Evolutionary conservation across 2,113 vertebrate species (phyloP).

Genomic region (Cynoglossus semilaevis): DNA sequence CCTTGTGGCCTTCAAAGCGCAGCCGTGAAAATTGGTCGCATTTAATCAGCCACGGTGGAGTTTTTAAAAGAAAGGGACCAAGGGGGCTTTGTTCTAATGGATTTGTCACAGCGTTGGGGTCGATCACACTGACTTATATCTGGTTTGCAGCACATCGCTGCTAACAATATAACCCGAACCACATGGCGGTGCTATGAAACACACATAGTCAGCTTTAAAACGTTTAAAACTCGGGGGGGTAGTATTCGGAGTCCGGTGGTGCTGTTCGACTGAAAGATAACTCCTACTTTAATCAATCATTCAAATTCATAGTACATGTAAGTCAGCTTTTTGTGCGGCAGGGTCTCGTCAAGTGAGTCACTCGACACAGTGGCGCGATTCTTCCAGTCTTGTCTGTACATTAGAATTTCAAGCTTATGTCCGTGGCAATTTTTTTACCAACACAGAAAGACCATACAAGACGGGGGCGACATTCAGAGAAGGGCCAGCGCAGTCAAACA

Average conservation of each 20-base stretch:
- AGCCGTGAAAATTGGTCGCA: slow-evolving; percentile 73
- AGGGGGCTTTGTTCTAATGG: slow-evolving; percentile 71
- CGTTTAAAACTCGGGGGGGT: not conserved
- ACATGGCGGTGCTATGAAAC: slow-evolving; percentile 51
- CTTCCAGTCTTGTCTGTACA: slow-evolving; percentile 61
- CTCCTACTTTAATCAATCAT: slow-evolving; percentile 46
- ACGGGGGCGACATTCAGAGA: slow-evolving; percentile 60
- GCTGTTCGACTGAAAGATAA: slow-evolving; percentile 20
- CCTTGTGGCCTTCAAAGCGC: slow-evolving; percentile 42
- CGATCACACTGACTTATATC: slow-evolving; percentile 55
- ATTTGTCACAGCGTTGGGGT: slow-evolving; percentile 71
- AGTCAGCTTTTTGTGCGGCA: slow-evolving; percentile 51
- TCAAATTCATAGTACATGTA: slow-evolving; percentile 35
- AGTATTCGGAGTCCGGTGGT: slow-evolving; percentile 6
- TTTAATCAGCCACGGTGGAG: slow-evolving; percentile 74
- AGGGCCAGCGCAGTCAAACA: slow-evolving; percentile 66
- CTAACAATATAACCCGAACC: slow-evolving; percentile 67
- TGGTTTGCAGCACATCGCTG: slow-evolving; percentile 59
- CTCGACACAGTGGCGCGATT: slow-evolving; percentile 52
- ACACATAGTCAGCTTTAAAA: slow-evolving; percentile 4
- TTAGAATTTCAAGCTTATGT: slow-evolving; percentile 71
- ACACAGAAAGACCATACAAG: slow-evolving; percentile 63
- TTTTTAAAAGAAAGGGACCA: slow-evolving; percentile 69
- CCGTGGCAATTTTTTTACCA: slow-evolving; percentile 71
- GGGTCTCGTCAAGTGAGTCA: slow-evolving; percentile 40